Conservation (phyloP, 2,888 invertebrate species). For the Stomorhina lunata region DNA sequence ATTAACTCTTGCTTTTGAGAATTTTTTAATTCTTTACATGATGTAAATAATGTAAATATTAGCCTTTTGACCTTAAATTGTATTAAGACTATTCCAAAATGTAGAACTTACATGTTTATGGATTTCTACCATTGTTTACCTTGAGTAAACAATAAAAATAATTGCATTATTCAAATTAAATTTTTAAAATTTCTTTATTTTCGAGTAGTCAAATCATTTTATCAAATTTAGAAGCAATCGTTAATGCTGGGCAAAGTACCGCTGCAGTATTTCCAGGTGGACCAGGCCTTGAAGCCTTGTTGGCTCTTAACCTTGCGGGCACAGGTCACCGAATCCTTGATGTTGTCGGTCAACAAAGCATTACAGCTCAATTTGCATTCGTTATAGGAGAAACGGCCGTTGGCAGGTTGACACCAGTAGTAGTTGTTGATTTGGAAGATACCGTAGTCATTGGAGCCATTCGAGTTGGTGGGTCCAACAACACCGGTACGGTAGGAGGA, state of each 20-base stretch:
- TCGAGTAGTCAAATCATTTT: no score
- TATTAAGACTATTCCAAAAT: no score
- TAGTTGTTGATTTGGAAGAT: slow-evolving; percentile 73
- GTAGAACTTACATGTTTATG: no score
- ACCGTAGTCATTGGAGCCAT: slow-evolving; percentile 79
- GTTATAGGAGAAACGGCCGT: slow-evolving; percentile 71
- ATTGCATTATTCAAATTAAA: no score
- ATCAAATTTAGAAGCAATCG: slow-evolving; percentile 73
- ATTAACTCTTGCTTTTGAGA: no score
- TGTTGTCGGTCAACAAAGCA: slow-evolving; percentile 72
- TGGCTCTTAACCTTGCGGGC: slow-evolving; percentile 72
- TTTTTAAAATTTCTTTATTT: background rate
- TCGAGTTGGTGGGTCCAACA: slow-evolving; percentile 79
- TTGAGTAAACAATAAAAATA: no score
- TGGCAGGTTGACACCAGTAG: slow-evolving; percentile 73
- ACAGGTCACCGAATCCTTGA: slow-evolving; percentile 72
- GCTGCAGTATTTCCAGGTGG: slow-evolving; percentile 72
- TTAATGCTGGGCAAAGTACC: slow-evolving; percentile 72
- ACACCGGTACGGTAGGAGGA: slow-evolving; percentile 78
- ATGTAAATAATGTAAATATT: no score
- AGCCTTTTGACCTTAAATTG: no score
- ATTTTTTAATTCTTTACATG: no score
- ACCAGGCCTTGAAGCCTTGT: slow-evolving; percentile 77
- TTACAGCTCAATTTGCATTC: slow-evolving; percentile 72
- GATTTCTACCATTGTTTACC: no score